Evolutionary conservation across 1,140 invertebrate genomes (phyloP), one percentile per base, ranked within the genome.

Genomic region (Carcinoscorpius rotundicauda): DNA sequence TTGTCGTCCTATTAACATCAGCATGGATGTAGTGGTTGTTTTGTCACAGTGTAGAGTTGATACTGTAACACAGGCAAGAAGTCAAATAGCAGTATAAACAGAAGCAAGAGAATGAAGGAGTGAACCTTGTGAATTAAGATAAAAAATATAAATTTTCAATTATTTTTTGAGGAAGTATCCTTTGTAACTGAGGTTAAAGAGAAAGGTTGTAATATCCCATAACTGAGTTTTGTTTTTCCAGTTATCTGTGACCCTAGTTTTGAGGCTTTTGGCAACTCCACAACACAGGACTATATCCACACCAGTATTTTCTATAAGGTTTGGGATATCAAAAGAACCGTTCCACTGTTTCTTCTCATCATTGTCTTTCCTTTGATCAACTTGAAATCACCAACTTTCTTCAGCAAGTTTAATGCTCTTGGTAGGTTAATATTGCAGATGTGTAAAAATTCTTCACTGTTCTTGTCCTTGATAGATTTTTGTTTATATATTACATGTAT

Each of bases 401-500:
- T 96, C 76, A 92, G 90, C 5, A 93, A 92, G 76, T 94, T 96
- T 73, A 96, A 94, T 78, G 89, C 91, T 67, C 79, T 95, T 53
- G 93, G 91, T 87, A 78, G 81, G 78, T 72, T 51, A 3, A 65
- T 11, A 5, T 11, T 8, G n/a, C 6, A n/a, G n/a, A 55, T 55
- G 53, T 55, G 6, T 55, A 8, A 29, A 29, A n/a, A 55, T 55
- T 8, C 6, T 55, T 55, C n/a, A 55, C 6, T 55, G n/a, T 6
- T n/a, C 5, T 62, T 49, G 10, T 58, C 3, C 56, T 29, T 29
- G 29, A 59, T 49, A 62, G 61, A 48, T 52, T 59, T 61, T 48
- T 49, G 6, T 60, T 6, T 4, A n/a, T 61, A 6, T 10, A 3
- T 9, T 61, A n/a, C 0, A 3, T 61, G 6, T 61, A 61, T n/a